Conservation (phyloP, 2,113 vertebrate species). For the Chionomys nivalis region DNA sequence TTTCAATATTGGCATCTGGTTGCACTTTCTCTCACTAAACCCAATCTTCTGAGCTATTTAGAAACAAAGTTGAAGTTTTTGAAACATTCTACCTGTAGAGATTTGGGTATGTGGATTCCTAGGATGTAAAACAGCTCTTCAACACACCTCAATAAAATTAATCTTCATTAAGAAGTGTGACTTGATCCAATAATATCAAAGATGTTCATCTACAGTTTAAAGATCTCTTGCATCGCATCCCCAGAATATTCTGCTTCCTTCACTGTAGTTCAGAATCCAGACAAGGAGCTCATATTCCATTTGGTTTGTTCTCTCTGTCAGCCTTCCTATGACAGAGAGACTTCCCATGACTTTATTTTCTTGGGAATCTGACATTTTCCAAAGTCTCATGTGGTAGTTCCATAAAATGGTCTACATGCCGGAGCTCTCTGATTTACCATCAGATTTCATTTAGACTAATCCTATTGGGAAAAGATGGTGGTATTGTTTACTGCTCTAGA, state of each 20-base stretch:
- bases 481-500: neutral
- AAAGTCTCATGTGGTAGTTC: neutral
- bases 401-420: neutral
- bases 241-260: neutral
- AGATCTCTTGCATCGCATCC: neutral
- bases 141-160: neutral
- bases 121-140: neutral
- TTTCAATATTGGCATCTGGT: neutral
- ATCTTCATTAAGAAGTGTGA: neutral
- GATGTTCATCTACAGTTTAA: neutral
- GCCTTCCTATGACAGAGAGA: too few relatives aligned
- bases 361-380: neutral
- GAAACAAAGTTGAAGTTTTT: neutral
- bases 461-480: neutral
- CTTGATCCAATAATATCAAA: neutral
- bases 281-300: neutral
- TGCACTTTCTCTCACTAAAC: neutral
- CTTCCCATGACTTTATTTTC: conserved; percentile 21
- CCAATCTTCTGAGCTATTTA: neutral
- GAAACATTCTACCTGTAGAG: neutral
- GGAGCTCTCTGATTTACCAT: neutral
- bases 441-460: neutral
- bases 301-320: neutral
- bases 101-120: neutral
- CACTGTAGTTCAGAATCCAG: neutral